Evolutionary conservation across 2,113 vertebrate genomes (phyloP), one percentile per base, ranked within the genome.

Genomic region (Micronycteris hirsuta): DNA sequence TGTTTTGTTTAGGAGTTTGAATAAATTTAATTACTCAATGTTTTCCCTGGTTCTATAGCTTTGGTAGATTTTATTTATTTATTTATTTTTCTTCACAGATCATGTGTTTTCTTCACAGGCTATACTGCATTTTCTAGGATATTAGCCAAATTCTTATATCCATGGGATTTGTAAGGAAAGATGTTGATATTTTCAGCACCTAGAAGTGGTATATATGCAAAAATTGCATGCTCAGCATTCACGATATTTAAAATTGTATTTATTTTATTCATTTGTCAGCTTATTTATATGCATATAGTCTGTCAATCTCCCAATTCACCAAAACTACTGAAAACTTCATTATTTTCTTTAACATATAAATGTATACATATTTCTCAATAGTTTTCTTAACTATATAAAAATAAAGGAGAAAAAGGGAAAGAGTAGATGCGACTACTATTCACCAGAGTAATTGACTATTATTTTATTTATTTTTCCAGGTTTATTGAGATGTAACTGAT

Each of bases 1-100:
- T 93, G 70, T 94, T 97, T 97, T 85, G 47, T 88, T 95, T 97
- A 93, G 96, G 84, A 61, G n/a, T 87, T 89, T 93, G 65, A 95
- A 96, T 96, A 94, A 89, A 97, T 96, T 95, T 96, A 95, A 97
- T 95, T 92, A 84, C 70, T 71, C n/a, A 84, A 86, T 80, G 22
- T 9, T 80, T 94, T 93, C 31, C 8, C 8, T 45, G 17, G 7
- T 65, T 86, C 70, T 33, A 56, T 31, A 80, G 47, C 13, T 86
- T 89, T 78, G 36, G 28, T 80, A 17, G 43, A 76, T 49, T 81
- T 81, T n/a, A 58, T n/a, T 85, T 17, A 1, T 43, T 68, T 16
- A 31, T 38, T 47, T 9, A 63, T 45, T 41, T 80, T 93, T 68
- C 16, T 41, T 94, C 19, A 65, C 6, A 73, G 5, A 61, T 84